Conservation (phyloP, 1,140 invertebrate genomes). For the Anastrepha ludens region DNA sequence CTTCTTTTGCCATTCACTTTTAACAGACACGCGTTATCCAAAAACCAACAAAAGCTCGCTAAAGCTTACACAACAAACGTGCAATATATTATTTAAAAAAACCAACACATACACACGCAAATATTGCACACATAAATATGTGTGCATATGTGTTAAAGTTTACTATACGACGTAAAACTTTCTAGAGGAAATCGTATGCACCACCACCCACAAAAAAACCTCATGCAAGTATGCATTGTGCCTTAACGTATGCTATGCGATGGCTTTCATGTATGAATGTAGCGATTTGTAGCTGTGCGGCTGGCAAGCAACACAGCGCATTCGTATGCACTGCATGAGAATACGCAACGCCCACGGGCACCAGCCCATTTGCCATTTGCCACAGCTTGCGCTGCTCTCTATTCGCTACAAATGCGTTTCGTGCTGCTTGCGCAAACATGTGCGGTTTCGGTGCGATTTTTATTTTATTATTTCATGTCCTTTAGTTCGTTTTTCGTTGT, state of each 20-base stretch:
- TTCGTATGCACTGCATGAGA: background rate
- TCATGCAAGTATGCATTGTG: background rate
- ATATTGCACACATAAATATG: background rate
- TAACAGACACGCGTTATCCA: constrained; percentile 28
- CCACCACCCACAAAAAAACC: background rate
- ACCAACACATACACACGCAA: background rate
- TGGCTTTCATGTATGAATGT: background rate
- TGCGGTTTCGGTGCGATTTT: constrained; percentile 40
- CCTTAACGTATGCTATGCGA: background rate
- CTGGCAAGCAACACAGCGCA: background rate
- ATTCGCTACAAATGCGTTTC: constrained; percentile 23
- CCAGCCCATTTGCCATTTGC: background rate
- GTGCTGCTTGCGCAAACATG: background rate
- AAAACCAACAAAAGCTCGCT: constrained; percentile 8
- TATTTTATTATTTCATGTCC: constrained; percentile 8
- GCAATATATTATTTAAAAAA: constrained; percentile 47
- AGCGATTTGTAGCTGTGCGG: background rate
- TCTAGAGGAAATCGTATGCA: no score
- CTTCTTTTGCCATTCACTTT: constrained; percentile 10
- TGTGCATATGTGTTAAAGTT: background rate
- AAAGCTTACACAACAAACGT: constrained; percentile 14
- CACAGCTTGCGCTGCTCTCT: background rate
- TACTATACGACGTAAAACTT: no score
- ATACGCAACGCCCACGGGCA: constrained; percentile 19
- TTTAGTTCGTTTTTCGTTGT: background rate